phyloP scores from a whole-genome alignment of 2,888 invertebrate species.

The Eupithecia subfuscata region DNA sequence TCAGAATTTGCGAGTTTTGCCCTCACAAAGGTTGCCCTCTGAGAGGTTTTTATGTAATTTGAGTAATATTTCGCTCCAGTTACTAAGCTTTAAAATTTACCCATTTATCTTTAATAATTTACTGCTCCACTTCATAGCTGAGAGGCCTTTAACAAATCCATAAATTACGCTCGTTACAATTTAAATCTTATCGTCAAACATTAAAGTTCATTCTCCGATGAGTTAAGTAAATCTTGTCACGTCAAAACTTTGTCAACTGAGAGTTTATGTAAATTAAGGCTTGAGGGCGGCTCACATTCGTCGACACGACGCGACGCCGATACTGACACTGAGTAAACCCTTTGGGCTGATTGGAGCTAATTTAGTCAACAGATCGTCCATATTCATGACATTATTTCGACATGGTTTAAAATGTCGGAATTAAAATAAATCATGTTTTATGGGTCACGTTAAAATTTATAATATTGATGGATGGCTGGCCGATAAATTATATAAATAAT shows the following conservation, averaged over 20 bases:
- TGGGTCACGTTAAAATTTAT: background rate
- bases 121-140: constrained; percentile 35
- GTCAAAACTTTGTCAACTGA: constrained; percentile 45
- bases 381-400: constrained; percentile 8
- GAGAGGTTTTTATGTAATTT: constrained; percentile 19
- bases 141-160: constrained; percentile 39
- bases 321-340: constrained; percentile 11
- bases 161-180: constrained; percentile 38
- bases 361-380: constrained; percentile 5
- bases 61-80: constrained; percentile 24
- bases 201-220: constrained; percentile 43
- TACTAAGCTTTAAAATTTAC: constrained; percentile 22
- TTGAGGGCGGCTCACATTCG: constrained; percentile 26
- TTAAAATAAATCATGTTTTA: background rate
- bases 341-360: constrained; percentile 9
- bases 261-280: constrained; percentile 36
- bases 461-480: background rate
- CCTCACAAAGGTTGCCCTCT: constrained; percentile 8
- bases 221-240: constrained; percentile 42
- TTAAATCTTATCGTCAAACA: constrained; percentile 40
- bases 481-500: constrained; percentile 8
- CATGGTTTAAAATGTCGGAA: background rate
- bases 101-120: constrained; percentile 38
- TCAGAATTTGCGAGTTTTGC: background rate
- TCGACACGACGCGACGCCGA: constrained; percentile 26